Evolutionary conservation across 2,797 vertebrate species (phyloP), one percentile per base, ranked within the genome.

Genomic region (Naso thynnoides): DNA sequence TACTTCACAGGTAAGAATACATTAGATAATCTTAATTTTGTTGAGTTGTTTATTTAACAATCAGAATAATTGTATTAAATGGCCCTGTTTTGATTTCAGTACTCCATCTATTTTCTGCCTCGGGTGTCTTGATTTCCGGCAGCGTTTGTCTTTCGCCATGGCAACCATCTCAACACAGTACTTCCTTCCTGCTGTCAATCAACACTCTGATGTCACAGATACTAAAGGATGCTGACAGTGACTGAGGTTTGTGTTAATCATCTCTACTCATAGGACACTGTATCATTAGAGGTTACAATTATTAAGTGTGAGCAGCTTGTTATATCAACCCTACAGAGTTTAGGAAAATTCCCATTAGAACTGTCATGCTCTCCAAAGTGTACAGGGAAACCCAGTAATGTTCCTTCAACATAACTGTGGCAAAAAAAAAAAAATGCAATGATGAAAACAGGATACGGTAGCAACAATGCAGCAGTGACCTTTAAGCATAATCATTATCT

Each of bases 1-100:
- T 23, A 16, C 14, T 27, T 19, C 14, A 26, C 39, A 65, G 54
- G 60, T 52, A 38, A 58, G 56, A 68, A 45, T n/a, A 21, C 6
- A 31, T 24, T 0, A 18, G 19, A 23, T 27, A 54, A 29, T 11
- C 0, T n/a, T n/a, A 24, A 31, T 31, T 15, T 23, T 50, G 16
- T 6, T 6, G 26, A 36, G 21, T 26, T 9, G 33, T 14, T 42
- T 7, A 44, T 21, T 3, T 41, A 42, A 15, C 7, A 49, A 23
- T 54, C 26, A 33, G 18, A 61, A 41, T 55, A 41, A 6, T 27
- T 15, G 19, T 19, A 14, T 21, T 2, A 21, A 49, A 47, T 31
- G 6, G 3, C 15, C 4, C 15, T 29, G 1, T 29, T 3, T 41
- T 64, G 5, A 14, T 27, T 41, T 39, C 6, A 39, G 31, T 1